These are phyloP conservation scores for Heteromurus nitidus DNA, from an alignment of 2,888 invertebrate species.

Conservation along the genomic window DNA sequence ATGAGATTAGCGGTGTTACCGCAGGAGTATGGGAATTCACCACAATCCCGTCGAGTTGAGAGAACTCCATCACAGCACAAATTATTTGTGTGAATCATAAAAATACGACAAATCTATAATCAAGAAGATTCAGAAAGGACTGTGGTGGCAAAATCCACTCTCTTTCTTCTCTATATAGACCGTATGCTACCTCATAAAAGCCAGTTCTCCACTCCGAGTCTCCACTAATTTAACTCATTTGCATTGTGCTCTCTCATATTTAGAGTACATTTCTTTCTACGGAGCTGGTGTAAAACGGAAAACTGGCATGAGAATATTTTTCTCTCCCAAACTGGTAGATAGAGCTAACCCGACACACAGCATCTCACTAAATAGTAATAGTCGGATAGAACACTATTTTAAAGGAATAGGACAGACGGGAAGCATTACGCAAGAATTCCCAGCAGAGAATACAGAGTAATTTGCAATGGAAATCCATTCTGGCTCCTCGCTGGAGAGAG, in stretches of 20 bases:
- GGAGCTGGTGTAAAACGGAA: constrained; percentile 5
- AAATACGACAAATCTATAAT: constrained; percentile 16
- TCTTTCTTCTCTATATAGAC: background rate
- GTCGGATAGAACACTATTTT: background rate
- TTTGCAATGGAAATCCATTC: constrained; percentile 56
- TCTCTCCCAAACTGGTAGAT: no score
- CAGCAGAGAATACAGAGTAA: constrained; percentile 45
- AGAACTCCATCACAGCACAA: background rate
- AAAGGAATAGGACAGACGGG: constrained; percentile 24
- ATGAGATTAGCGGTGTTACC: constrained; percentile 23
- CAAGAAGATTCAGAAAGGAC: background rate
- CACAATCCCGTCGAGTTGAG: constrained; percentile 2
- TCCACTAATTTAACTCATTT: constrained; percentile 34
- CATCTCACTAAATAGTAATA: no score
- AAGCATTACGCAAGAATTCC: constrained; percentile 42
- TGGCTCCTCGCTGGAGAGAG: constrained; percentile 2
- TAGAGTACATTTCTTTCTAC: constrained; percentile 42
- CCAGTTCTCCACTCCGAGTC: background rate
- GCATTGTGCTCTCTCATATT: constrained; percentile 25
- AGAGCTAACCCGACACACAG: no score
- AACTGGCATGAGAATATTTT: background rate
- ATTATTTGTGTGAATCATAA: constrained; percentile 10
- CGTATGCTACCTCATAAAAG: constrained; percentile 6
- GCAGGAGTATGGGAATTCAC: constrained; percentile 16
- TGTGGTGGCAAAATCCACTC: background rate